Conservation (phyloP, 2,888 invertebrate genomes). For the Papilio gigon region DNA sequence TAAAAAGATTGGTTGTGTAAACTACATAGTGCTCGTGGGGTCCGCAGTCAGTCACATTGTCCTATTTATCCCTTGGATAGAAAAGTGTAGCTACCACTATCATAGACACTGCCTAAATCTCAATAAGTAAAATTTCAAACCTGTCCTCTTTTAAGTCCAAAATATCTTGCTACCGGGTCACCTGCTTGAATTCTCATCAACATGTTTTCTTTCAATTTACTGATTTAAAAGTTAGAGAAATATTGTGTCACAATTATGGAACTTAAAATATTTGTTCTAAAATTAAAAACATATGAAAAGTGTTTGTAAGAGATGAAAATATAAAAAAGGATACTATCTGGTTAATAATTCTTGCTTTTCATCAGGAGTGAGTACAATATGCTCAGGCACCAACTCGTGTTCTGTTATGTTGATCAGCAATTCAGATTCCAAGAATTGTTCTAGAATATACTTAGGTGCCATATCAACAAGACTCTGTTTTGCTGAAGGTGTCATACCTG, state of each 20-base stretch:
- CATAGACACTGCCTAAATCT: no score
- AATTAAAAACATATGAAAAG: no score
- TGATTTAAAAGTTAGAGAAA: slow-evolving; percentile 61
- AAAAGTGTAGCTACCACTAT: no score
- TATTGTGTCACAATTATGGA: slow-evolving; percentile 33
- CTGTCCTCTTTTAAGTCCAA: slow-evolving; percentile 98
- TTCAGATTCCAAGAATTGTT: slow-evolving; percentile 97
- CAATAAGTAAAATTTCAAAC: slow-evolving; percentile 68
- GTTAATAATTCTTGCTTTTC: slow-evolving; percentile 97
- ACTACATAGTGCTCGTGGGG: no score
- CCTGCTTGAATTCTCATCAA: slow-evolving; percentile 99
- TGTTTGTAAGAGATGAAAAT: not conserved
- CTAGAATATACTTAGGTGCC: slow-evolving; percentile 99
- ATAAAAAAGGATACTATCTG: slow-evolving; percentile 90
- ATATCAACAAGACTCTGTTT: slow-evolving; percentile 98
- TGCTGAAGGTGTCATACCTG: slow-evolving; percentile 99
- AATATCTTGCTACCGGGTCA: slow-evolving; percentile 99
- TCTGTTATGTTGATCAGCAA: slow-evolving; percentile 98
- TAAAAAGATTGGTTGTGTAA: no score
- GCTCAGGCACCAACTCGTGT: slow-evolving; percentile 98
- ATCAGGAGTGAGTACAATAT: slow-evolving; percentile 98
- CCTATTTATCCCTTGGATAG: no score
- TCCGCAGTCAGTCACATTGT: no score
- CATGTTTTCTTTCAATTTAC: slow-evolving; percentile 99
- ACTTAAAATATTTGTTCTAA: not conserved